These are phyloP conservation scores for Peromyscus polionotus DNA, from an alignment of 2,113 vertebrate species.

Conservation along the genomic window DNA sequence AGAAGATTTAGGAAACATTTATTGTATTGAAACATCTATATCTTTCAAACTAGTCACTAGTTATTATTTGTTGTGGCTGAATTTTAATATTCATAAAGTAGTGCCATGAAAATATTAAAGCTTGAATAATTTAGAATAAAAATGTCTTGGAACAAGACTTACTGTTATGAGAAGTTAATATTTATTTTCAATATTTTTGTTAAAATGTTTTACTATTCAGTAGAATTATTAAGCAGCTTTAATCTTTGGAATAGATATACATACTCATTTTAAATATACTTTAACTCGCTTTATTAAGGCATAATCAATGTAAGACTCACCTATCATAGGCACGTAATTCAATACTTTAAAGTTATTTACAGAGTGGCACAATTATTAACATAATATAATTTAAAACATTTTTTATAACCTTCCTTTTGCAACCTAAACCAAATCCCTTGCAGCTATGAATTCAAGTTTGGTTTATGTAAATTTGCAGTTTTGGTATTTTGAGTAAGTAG, in stretches of 20 bases:
- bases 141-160: constrained; percentile 10
- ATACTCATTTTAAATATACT: background rate
- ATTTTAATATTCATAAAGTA: constrained; percentile 66
- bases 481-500: background rate
- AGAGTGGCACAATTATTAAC: background rate
- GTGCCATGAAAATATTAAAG: background rate
- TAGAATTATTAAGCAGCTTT: background rate
- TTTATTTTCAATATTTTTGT: constrained; percentile 46
- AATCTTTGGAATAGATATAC: background rate
- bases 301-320: constrained; percentile 7
- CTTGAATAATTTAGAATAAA: constrained; percentile 51
- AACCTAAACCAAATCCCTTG: background rate
- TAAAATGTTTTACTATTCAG: constrained; percentile 34
- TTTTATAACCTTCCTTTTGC: background rate
- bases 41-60: background rate
- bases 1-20: background rate
- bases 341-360: background rate
- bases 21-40: background rate
- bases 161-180: background rate
- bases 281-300: background rate
- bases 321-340: background rate
- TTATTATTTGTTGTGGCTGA: constrained; percentile 29
- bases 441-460: background rate
- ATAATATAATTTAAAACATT: background rate
- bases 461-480: background rate